Evolutionary conservation across 1,140 invertebrate genomes (phyloP).

Genomic region (Rhynchophorus ferrugineus): DNA sequence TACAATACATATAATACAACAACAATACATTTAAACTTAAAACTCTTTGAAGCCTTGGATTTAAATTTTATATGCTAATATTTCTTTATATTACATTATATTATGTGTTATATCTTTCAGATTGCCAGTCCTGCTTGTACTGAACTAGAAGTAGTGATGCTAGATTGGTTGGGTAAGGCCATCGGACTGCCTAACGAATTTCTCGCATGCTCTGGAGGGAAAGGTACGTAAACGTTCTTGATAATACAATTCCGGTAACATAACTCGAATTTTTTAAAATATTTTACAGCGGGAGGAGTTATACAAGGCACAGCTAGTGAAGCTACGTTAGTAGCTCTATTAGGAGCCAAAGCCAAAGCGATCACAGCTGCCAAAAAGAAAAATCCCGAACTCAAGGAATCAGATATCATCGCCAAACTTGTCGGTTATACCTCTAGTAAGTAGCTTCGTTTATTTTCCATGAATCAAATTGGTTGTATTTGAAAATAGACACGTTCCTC

Average conservation of each 20-base stretch:
- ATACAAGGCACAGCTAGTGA: slow-evolving; percentile 88
- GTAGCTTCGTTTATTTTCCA: slow-evolving; percentile 26
- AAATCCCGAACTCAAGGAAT: slow-evolving; percentile 71
- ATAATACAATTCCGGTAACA: not conserved
- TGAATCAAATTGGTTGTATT: too few relatives aligned
- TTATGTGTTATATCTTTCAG: slow-evolving; percentile 53
- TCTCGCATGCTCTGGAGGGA: slow-evolving; percentile 68
- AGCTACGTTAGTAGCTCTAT: slow-evolving; percentile 75
- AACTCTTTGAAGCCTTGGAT: too few relatives aligned
- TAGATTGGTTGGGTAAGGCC: slow-evolving; percentile 97
- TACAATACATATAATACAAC: too few relatives aligned
- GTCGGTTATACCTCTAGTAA: slow-evolving; percentile 77
- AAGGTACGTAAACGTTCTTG: slow-evolving; percentile 33
- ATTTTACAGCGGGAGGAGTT: slow-evolving; percentile 68
- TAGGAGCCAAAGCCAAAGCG: slow-evolving; percentile 80
- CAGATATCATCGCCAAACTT: slow-evolving; percentile 77
- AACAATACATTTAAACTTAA: too few relatives aligned
- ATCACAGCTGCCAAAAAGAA: slow-evolving; percentile 62
- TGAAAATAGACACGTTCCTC: too few relatives aligned
- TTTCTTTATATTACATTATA: too few relatives aligned
- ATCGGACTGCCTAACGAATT: slow-evolving; percentile 85
- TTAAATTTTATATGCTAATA: too few relatives aligned
- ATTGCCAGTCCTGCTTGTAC: slow-evolving; percentile 95
- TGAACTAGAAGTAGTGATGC: slow-evolving; percentile 92
- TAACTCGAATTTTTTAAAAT: slow-evolving; percentile 2